Evolutionary conservation across 2,113 vertebrate genomes (phyloP).

Genomic region (Sylvicapra grimmia): DNA sequence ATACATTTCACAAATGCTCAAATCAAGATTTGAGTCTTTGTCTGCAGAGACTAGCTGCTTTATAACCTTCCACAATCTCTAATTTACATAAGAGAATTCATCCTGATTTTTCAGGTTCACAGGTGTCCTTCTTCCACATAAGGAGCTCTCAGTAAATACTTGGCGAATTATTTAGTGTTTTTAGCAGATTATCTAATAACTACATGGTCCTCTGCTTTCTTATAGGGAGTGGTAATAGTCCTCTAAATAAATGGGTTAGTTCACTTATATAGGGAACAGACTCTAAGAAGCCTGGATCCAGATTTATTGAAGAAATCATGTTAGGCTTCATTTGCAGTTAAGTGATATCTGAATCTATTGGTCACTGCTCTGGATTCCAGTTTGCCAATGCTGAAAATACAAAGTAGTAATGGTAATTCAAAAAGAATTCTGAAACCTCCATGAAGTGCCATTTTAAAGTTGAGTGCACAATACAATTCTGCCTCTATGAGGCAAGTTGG

Average conservation of each 20-base stretch:
- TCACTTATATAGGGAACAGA: background rate
- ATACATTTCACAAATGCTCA: background rate
- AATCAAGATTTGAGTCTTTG: background rate
- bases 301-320: background rate
- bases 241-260: background rate
- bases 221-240: background rate
- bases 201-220: background rate
- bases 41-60: background rate
- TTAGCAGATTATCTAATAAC: background rate
- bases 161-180: background rate
- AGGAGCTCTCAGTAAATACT: background rate
- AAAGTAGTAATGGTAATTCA: background rate
- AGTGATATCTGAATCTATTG: background rate
- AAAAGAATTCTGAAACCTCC: conserved; percentile 24
- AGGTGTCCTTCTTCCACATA: background rate
- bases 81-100: background rate
- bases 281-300: background rate
- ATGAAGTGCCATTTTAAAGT: background rate
- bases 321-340: background rate
- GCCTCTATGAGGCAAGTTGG: conserved; percentile 19
- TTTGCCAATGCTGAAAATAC: background rate
- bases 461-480: background rate
- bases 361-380: background rate
- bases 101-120: background rate
- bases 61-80: background rate